These are phyloP conservation scores for Antedon bifida DNA, from an alignment of 35 echinoderm and acorn worm species.

Conservation along the genomic window DNA sequence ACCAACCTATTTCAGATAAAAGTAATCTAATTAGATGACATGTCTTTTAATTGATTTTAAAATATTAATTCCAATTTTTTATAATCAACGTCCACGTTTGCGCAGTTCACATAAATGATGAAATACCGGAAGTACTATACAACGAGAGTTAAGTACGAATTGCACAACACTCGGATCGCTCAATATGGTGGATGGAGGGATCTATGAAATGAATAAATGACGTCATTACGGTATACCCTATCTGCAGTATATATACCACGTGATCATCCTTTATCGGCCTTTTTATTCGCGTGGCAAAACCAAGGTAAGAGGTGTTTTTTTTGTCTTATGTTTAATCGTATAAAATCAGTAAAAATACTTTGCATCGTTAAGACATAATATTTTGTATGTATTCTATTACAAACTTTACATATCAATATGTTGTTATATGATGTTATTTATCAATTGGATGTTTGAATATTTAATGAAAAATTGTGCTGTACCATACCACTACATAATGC, in stretches of 20 bases:
- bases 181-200: neutral
- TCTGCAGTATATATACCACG: constrained; percentile 10
- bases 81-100: no score
- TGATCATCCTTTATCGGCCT: neutral
- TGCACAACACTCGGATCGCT: neutral
- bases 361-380: neutral
- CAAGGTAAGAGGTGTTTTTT: neutral
- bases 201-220: neutral
- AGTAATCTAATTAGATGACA: no score
- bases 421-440: neutral
- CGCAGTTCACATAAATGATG: no score
- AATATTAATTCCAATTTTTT: no score
- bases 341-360: neutral
- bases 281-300: constrained; percentile 7
- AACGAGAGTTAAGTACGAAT: no score
- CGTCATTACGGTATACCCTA: constrained; percentile 1
- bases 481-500: neutral
- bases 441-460: neutral
- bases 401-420: neutral
- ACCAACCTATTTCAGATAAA: no score
- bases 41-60: no score
- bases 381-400: no score
- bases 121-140: neutral
- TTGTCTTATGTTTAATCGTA: neutral
- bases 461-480: neutral